These are phyloP conservation scores for Urocyon cinereoargenteus DNA, from an alignment of 2,797 vertebrate genomes.

Conservation along the genomic window DNA sequence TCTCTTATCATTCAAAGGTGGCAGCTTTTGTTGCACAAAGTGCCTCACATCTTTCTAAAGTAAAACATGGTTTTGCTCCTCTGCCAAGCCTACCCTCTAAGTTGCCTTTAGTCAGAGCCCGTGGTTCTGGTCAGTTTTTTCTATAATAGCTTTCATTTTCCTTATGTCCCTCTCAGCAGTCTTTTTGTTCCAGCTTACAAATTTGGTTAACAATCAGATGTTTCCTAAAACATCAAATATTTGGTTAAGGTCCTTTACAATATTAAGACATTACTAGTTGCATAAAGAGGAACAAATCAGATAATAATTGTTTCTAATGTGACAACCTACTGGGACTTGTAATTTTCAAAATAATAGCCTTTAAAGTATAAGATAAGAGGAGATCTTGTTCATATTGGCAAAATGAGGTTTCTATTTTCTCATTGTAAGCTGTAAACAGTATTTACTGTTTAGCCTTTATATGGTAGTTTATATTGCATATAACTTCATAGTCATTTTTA, in stretches of 20 bases:
- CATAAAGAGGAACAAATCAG: not conserved
- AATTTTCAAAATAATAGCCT: constrained; percentile 35
- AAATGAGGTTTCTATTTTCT: not conserved
- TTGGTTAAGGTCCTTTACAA: not conserved
- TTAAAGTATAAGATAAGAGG: not conserved
- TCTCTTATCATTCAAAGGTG: constrained; percentile 59
- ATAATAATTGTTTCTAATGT: not conserved
- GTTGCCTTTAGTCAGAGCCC: not conserved
- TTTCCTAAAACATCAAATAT: not conserved
- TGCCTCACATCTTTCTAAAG: not conserved
- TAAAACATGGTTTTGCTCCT: not conserved
- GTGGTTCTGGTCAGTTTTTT: not conserved
- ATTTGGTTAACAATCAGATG: not conserved
- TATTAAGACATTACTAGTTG: not conserved
- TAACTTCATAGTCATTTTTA: not conserved
- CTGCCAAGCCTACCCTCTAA: not conserved
- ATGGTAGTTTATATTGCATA: not conserved
- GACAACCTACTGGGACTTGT: not conserved
- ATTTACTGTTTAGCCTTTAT: not conserved
- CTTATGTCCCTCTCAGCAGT: not conserved
- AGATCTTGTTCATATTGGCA: not conserved
- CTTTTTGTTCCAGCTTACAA: not conserved
- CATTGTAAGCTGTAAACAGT: not conserved
- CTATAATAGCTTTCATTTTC: not conserved
- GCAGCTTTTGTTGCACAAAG: not conserved